phyloP scores from a whole-genome alignment of 2,888 invertebrate species.

The Brachypterus glaber region DNA sequence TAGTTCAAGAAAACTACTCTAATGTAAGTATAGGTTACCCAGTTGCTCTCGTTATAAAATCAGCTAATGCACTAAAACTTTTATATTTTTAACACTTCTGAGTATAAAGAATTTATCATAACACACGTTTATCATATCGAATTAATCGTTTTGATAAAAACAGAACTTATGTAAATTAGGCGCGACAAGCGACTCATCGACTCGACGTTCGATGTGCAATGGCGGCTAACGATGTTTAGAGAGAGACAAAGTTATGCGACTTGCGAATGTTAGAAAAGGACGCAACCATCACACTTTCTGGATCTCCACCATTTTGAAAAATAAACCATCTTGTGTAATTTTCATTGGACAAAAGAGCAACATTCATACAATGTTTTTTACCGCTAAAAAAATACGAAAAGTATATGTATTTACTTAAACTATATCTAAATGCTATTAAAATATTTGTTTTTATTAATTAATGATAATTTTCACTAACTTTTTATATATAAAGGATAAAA shows the following conservation, averaged over 20 bases:
- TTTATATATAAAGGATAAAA: no score
- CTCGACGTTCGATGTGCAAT: constrained; percentile 24
- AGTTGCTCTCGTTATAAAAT: constrained; percentile 6
- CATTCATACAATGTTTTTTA: no score
- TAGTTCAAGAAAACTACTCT: no score
- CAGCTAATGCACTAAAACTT: constrained; percentile 7
- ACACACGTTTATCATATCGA: constrained; percentile 13
- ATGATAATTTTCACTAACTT: no score
- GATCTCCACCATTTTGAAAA: constrained; percentile 5
- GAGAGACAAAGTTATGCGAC: constrained; percentile 23
- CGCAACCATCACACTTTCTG: background rate
- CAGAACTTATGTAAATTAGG: constrained; percentile 25
- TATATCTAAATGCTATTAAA: no score
- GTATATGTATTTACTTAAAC: no score
- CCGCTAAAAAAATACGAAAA: no score
- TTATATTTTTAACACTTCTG: constrained; percentile 11
- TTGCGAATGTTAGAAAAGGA: constrained; percentile 2
- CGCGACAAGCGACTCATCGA: constrained; percentile 26
- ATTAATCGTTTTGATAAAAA: constrained; percentile 15
- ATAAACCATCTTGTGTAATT: no score
- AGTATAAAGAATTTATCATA: constrained; percentile 13
- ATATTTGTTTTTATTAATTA: no score
- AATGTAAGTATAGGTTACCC: no score
- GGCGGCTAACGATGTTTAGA: constrained; percentile 38
- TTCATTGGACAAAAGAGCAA: no score